Evolutionary conservation across 2,113 vertebrate species (phyloP).

Genomic region (Microtus pennsylvanicus): DNA sequence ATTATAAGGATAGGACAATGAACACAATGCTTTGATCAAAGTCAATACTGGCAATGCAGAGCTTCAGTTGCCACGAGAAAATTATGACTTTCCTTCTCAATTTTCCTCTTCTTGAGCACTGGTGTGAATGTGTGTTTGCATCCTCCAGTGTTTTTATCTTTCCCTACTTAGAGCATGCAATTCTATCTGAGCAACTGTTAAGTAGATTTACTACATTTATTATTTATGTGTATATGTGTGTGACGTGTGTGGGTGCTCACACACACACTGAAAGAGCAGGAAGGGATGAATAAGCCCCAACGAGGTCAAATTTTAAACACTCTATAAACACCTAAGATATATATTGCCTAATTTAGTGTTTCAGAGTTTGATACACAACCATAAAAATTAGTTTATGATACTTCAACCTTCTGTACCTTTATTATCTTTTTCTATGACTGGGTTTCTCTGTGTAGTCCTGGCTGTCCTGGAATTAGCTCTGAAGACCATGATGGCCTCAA

Average conservation of each 20-base stretch:
- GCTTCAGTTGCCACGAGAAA: background rate
- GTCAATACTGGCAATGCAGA: background rate
- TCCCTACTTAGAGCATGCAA: background rate
- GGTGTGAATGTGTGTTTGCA: background rate
- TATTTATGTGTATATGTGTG: background rate
- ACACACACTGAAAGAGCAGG: background rate
- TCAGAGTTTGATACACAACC: conserved; percentile 26
- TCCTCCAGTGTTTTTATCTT: background rate
- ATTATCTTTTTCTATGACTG: background rate
- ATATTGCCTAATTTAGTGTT: background rate
- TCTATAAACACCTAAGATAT: background rate
- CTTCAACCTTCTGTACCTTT: background rate
- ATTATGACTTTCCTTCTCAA: background rate
- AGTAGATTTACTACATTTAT: background rate
- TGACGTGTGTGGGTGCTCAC: background rate
- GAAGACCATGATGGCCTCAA: background rate
- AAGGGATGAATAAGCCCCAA: background rate
- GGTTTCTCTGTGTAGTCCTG: background rate
- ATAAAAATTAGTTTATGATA: background rate
- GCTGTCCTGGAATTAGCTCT: background rate
- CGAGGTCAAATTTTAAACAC: background rate
- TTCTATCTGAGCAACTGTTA: background rate
- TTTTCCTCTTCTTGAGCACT: background rate
- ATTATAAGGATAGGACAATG: background rate
- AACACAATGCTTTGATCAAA: background rate